Base-by-base conservation (phyloP, 1,140 invertebrate genomes). In the Dinothrombium tinctorium region DNA sequence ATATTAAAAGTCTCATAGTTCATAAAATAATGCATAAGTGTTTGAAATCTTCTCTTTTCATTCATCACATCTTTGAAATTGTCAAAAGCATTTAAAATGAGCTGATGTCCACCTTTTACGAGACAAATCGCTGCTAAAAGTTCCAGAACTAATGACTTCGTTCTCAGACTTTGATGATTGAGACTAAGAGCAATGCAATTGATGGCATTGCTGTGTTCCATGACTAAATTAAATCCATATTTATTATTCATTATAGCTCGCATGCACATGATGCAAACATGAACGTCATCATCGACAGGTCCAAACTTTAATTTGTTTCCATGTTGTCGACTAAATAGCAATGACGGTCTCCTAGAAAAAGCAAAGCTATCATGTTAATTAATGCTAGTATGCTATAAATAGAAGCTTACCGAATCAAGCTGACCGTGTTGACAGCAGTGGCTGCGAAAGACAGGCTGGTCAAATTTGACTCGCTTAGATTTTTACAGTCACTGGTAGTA, bases 181-280 rank as follows among this genome's bases (percentile, higher is more conserved):
- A 99, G 66, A 58, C 84, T 92, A 1, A 96, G 59, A 3, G 90
- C 87, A 53, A 99, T 95, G 59, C 86, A 90, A 60, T 95, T 95
- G 52, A 99, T 99, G 9, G 92, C 90, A 62, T 95, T 81, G 35
- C 76, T 69, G 56, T 96, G 87, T 57, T 89, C 81, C 53, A 98
- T 95, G 17, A 98, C 89, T 73, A 94, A 81, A 60, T 94, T 96
- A 61, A 96, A 95, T 35, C 90, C 92, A 61, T 92, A 89, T 75
- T 95, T 96, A 58, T 98, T 96, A 62, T 98, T 98, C 90, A 98
- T 96, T 51, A 99, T 96, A 38, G 92, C 90, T 23, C 92, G 69
- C 64, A 98, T 73, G 62, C 90, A 98, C 72, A 94, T 81, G 50
- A 99, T 94, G 65, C 87, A 95, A 40, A 98, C 84, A 61, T 98